Conservation (phyloP, 2,113 vertebrate species). For the Gallinago media region DNA sequence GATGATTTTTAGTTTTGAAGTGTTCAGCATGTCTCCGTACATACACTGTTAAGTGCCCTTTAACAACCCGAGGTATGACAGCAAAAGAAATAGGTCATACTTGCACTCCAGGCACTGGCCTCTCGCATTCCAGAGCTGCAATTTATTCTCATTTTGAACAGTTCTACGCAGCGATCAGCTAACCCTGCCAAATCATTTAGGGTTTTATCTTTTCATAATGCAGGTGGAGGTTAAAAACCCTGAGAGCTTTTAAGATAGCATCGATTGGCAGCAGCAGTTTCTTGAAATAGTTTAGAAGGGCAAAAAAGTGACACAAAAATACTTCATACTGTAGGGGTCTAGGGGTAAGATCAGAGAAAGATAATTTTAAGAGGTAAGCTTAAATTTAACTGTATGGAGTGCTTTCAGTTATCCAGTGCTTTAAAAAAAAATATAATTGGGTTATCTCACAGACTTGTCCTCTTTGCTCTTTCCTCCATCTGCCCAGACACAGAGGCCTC, state of each 20-base stretch:
- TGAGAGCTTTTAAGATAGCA: conserved; percentile 57
- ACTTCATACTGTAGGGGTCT: conserved; percentile 56
- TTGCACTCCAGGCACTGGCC: conserved; percentile 6
- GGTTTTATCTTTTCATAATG: conserved; percentile 41
- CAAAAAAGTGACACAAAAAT: conserved; percentile 51
- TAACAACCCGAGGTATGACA: conserved; percentile 15
- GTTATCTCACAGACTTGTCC: conserved; percentile 59
- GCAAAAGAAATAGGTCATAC: neutral
- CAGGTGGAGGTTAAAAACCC: conserved; percentile 53
- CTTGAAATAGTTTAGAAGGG: conserved; percentile 39
- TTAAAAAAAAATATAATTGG: neutral
- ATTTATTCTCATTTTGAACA: conserved; percentile 14
- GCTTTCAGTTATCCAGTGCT: conserved; percentile 73
- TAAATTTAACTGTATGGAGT: conserved; percentile 48
- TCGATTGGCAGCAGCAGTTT: conserved; percentile 38
- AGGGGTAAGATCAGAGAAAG: conserved; percentile 3
- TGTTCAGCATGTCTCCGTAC: conserved; percentile 28
- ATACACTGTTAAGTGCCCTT: conserved; percentile 3
- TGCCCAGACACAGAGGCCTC: conserved; percentile 49
- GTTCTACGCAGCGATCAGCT: neutral
- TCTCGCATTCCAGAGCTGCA: conserved; percentile 43
- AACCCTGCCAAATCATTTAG: conserved; percentile 40
- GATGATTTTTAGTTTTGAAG: conserved; percentile 18
- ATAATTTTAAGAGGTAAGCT: conserved; percentile 51
- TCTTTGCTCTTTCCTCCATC: conserved; percentile 57